phyloP scores from a whole-genome alignment of 2,113 vertebrate species.

The Petromus typicus region DNA sequence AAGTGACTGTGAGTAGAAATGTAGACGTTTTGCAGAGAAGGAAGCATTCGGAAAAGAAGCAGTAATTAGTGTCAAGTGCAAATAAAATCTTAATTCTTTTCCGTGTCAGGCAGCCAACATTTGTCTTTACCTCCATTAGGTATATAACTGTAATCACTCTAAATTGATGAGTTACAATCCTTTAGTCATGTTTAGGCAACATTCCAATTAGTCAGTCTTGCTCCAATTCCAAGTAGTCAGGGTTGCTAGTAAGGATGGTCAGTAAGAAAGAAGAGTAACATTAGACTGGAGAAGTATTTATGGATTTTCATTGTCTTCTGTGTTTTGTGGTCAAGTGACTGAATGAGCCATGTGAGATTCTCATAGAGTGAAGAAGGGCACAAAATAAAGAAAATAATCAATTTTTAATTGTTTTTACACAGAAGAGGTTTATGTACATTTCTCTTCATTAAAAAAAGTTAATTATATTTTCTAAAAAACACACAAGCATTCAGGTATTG shows the following conservation, averaged over 20 bases:
- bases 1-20: neutral
- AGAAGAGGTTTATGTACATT: neutral
- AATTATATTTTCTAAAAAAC: neutral
- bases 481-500: slow-evolving; percentile 19
- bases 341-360: neutral
- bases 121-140: slow-evolving; percentile 62
- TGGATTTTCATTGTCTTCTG: slow-evolving; percentile 43
- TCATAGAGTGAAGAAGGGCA: neutral
- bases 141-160: slow-evolving; percentile 41
- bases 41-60: neutral
- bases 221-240: slow-evolving; percentile 63
- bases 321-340: slow-evolving; percentile 10
- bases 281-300: neutral
- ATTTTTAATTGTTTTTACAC: neutral
- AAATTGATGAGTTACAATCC: slow-evolving; percentile 49
- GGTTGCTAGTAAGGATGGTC: slow-evolving; percentile 8
- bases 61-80: slow-evolving; percentile 59
- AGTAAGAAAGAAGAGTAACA: slow-evolving; percentile 37
- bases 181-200: slow-evolving; percentile 52
- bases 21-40: slow-evolving; percentile 19
- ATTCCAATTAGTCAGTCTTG: slow-evolving; percentile 66
- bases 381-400: slow-evolving; percentile 46
- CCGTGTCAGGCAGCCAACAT: slow-evolving; percentile 3
- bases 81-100: slow-evolving; percentile 59
- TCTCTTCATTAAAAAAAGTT: slow-evolving; percentile 23